phyloP scores from a whole-genome alignment of 2,888 invertebrate genomes.

The Pyrocoelia pectoralis region DNA sequence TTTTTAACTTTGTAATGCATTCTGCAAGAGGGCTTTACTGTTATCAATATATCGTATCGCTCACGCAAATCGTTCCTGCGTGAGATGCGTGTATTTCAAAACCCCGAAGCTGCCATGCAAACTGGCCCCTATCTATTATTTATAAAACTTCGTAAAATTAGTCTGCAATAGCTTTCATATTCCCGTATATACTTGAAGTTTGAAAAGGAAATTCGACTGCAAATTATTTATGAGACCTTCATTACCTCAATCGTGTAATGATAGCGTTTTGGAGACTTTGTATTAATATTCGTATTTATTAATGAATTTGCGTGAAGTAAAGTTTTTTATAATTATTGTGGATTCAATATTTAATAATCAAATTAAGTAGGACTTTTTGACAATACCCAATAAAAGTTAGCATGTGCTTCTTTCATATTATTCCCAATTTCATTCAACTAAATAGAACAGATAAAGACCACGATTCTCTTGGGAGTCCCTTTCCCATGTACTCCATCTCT shows the following conservation, averaged over 20 bases:
- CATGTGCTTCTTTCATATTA: too few relatives aligned
- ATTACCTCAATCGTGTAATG: conserved; percentile 34
- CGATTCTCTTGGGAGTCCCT: too few relatives aligned
- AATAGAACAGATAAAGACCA: too few relatives aligned
- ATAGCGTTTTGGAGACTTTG: conserved; percentile 35
- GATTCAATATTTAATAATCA: conserved; percentile 4
- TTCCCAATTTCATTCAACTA: too few relatives aligned
- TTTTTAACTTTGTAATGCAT: conserved; percentile 37
- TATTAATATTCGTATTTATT: conserved; percentile 35
- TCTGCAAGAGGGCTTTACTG: conserved; percentile 36
- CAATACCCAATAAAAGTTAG: too few relatives aligned
- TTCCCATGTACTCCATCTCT: too few relatives aligned
- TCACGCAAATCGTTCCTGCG: conserved; percentile 44
- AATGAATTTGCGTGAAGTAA: conserved; percentile 31
- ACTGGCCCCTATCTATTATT: conserved; percentile 44
- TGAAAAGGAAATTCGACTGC: conserved; percentile 21
- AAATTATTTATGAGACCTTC: conserved; percentile 29
- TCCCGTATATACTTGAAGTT: conserved; percentile 2
- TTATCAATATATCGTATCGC: conserved; percentile 41
- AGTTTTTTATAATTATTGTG: conserved; percentile 25
- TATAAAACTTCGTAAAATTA: conserved; percentile 35
- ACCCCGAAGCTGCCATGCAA: conserved; percentile 40
- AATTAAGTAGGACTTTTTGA: too few relatives aligned
- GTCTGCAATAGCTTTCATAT: conserved; percentile 30
- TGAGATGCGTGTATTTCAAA: conserved; percentile 41